phyloP scores from a whole-genome alignment of 2,888 invertebrate genomes.

The Candidula unifasciata region DNA sequence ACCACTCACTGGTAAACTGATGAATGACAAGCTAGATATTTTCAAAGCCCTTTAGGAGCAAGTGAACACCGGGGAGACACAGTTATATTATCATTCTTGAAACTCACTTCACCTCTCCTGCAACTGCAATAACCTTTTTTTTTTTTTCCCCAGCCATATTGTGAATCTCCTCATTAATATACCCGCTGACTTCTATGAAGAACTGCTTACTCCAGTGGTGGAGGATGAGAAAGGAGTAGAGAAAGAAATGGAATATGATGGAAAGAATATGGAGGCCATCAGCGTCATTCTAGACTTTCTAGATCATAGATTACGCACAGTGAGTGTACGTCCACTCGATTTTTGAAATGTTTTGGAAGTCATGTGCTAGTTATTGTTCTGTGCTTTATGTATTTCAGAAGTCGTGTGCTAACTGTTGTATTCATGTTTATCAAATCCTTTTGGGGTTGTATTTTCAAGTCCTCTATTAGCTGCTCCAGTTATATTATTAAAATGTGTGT shows the following conservation, averaged over 20 bases:
- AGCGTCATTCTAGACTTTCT: constrained; percentile 86
- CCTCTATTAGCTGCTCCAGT: too few species aligned
- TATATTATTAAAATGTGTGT: too few species aligned
- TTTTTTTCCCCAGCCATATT: constrained; percentile 83
- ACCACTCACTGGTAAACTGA: too few species aligned
- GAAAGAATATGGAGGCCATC: constrained; percentile 88
- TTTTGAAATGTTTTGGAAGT: not conserved
- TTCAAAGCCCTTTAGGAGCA: too few species aligned
- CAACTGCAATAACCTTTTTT: too few species aligned
- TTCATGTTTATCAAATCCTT: not conserved
- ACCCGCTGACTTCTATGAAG: constrained; percentile 85
- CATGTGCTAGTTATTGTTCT: not conserved
- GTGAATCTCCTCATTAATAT: constrained; percentile 91
- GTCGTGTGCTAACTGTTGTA: not conserved
- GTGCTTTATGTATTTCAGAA: too few species aligned
- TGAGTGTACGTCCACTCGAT: constrained; percentile 70
- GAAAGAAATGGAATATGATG: constrained; percentile 82
- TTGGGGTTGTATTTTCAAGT: too few species aligned
- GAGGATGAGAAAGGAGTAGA: constrained; percentile 75
- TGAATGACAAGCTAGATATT: too few species aligned
- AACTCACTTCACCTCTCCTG: too few species aligned
- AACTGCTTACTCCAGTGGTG: constrained; percentile 83
- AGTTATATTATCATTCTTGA: too few species aligned
- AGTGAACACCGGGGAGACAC: too few species aligned
- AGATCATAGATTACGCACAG: constrained; percentile 82